Percentiles rank a stretch among this genome's conserved stretches.
Evolutionary conservation across 2,113 vertebrate species (phyloP).

Genomic region (Melanerpes aurifrons): DNA sequence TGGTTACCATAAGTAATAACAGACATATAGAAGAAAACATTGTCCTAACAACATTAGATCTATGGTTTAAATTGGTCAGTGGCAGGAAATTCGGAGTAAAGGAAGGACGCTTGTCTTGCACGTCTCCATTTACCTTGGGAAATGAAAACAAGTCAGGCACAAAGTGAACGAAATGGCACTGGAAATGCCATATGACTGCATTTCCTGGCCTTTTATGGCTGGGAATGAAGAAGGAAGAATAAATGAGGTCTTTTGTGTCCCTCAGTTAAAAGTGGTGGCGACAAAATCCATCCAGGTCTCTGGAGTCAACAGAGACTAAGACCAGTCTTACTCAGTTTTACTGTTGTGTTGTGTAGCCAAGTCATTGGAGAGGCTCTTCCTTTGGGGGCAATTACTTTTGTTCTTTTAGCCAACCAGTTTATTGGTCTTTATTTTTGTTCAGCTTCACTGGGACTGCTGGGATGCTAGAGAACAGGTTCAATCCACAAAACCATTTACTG

Average conservation of each 20-base stretch:
- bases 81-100: slow-evolving; percentile 64
- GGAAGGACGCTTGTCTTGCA: neutral
- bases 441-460: neutral
- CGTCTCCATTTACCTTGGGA: slow-evolving; percentile 48
- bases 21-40: slow-evolving; percentile 29
- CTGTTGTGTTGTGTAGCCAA: neutral
- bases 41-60: slow-evolving; percentile 22
- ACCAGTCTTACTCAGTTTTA: slow-evolving; percentile 19
- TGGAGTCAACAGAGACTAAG: neutral
- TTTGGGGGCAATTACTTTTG: neutral
- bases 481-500: neutral
- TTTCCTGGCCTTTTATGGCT: slow-evolving; percentile 61
- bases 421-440: slow-evolving; percentile 15
- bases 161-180: slow-evolving; percentile 38
- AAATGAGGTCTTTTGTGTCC: slow-evolving; percentile 48
- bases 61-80: slow-evolving; percentile 34
- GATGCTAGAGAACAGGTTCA: neutral
- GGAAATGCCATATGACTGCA: slow-evolving; percentile 46
- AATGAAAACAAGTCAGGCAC: slow-evolving; percentile 55
- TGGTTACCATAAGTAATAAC: neutral
- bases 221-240: slow-evolving; percentile 24
- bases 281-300: slow-evolving; percentile 19
- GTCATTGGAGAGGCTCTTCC: slow-evolving; percentile 26
- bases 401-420: neutral
- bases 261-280: slow-evolving; percentile 47